Base-by-base conservation (phyloP, 2,797 vertebrate species). In the Capromys pilorides region DNA sequence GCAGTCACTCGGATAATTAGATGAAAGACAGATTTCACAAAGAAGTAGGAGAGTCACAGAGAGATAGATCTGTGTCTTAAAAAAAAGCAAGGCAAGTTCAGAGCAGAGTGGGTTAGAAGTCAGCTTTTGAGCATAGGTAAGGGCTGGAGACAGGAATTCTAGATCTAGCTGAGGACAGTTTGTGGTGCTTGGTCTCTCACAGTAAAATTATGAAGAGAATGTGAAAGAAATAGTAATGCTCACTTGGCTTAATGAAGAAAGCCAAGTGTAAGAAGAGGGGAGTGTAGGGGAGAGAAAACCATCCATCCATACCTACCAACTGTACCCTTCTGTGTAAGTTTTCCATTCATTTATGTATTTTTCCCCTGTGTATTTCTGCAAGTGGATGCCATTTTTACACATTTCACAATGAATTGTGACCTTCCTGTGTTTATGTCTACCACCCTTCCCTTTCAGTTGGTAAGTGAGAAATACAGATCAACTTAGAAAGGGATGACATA, bases 321-420 rank as follows among this genome's bases (percentile, higher is more conserved):
- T 64, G 49, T 36, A 33, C 4, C 0, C 24, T 39, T 57, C 36
- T 45, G 10, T 22, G 12, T 22, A 28, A 71, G 21, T n/a, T 22
- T 13, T 51, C 14, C 26, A 51, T 57, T 73, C 5, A 0, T 36
- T 86, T 73, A 1, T 26, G 16, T 16, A 7, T 2, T 6, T 6
- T 61, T 22, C 51, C 12, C 3, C 51, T 59, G 16, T 85, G 22
- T 28, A 41, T 78, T 94, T 93, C 26, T 22, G 12, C 79, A 92
- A 78, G 69, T 91, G 49, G 90, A 78, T 62, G 73, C 19, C 90
- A 78, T 49, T 26, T 26, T 57, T 90, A 90, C n/a, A 57, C 79
- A 92, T 82, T 90, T 92, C 82, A 95, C 12, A 85, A 73, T 79
- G 66, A 86, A 79, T 67, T 36, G 79, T 54, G 59, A 61, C 73